Evolutionary conservation across 92 coral and sea anemone species (phyloP).

Genomic region (Anthopleura xanthogrammica): DNA sequence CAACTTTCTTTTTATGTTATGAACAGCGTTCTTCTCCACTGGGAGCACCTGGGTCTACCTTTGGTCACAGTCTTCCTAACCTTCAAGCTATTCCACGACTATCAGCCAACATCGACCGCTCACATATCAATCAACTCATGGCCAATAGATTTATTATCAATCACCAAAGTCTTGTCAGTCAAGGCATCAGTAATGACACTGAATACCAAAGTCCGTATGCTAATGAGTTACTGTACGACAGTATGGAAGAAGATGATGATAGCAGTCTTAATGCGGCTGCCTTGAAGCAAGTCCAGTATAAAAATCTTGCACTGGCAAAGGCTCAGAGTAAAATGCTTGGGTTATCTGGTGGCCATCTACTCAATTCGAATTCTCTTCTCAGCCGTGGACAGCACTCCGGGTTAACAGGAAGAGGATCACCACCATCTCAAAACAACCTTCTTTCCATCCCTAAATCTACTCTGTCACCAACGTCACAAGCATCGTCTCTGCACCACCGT

Average conservation of each 20-base stretch:
- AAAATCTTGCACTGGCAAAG: slow-evolving; percentile 83
- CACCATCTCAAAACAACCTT: slow-evolving; percentile 63
- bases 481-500: slow-evolving; percentile 45
- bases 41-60: slow-evolving; percentile 85
- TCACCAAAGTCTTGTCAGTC: slow-evolving; percentile 45
- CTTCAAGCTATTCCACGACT: slow-evolving; percentile 91
- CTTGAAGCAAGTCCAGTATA: slow-evolving; percentile 84
- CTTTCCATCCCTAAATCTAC: slow-evolving; percentile 50
- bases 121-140: slow-evolving; percentile 72
- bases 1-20: background rate
- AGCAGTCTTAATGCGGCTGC: slow-evolving; percentile 79
- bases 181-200: slow-evolving; percentile 50
- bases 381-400: slow-evolving; percentile 56
- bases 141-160: slow-evolving; percentile 45
- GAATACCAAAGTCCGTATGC: slow-evolving; percentile 77
- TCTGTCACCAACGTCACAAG: slow-evolving; percentile 53
- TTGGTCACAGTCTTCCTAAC: slow-evolving; percentile 95
- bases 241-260: slow-evolving; percentile 94
- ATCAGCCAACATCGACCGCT: slow-evolving; percentile 73
- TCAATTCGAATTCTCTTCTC: slow-evolving; percentile 56
- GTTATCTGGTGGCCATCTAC: slow-evolving; percentile 39
- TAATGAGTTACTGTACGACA: slow-evolving; percentile 81
- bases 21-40: slow-evolving; percentile 78
- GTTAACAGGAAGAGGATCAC: slow-evolving; percentile 53
- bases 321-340: slow-evolving; percentile 83